Percentiles rank a stretch among this genome's conserved stretches.
These are phyloP conservation scores for Cisticola juncidis DNA, from an alignment of 2,113 vertebrate genomes.

Conservation along the genomic window DNA sequence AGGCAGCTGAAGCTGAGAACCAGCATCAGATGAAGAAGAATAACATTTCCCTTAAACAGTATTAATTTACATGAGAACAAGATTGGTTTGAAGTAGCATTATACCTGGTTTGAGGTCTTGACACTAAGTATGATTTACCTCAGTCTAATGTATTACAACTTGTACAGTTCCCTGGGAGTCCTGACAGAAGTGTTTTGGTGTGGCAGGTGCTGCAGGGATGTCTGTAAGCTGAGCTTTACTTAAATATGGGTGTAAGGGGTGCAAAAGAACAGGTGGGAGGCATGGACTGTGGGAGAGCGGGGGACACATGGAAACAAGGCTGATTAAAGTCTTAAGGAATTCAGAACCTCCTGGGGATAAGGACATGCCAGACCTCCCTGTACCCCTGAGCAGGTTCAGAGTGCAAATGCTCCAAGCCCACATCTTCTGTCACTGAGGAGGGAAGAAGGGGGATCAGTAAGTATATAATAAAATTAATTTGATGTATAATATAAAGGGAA, in stretches of 20 bases:
- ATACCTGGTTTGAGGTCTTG: not conserved
- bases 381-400: not conserved
- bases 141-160: not conserved
- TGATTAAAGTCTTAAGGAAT: not conserved
- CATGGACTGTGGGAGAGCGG: not conserved
- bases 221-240: not conserved
- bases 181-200: not conserved
- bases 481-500: not conserved
- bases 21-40: not conserved
- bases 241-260: not conserved
- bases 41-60: not conserved
- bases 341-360: not conserved
- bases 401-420: not conserved
- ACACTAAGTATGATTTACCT: not conserved
- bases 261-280: not conserved
- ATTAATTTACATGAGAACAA: not conserved
- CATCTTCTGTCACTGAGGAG: not conserved
- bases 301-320: not conserved
- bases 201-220: not conserved
- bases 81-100: not conserved
- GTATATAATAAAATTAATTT: not conserved
- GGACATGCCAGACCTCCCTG: not conserved
- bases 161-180: not conserved
- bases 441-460: not conserved
- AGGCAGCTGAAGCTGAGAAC: not conserved